Evolutionary conservation across 2,888 invertebrate species (phyloP).

Genomic region (Drosophila austrosaltans): DNA sequence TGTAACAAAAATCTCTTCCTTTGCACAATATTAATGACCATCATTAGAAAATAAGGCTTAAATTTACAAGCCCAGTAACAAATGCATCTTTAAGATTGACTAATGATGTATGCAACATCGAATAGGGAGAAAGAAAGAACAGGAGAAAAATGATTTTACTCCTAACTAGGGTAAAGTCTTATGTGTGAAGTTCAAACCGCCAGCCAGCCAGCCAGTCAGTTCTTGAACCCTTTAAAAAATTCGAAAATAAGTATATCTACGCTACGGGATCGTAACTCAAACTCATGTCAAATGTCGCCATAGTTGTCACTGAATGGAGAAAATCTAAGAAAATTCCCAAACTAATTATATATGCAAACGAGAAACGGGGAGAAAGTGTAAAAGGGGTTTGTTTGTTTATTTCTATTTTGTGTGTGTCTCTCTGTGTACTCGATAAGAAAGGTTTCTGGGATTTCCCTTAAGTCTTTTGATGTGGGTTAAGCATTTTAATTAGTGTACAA

Average conservation of each 20-base stretch:
- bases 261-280: conserved; percentile 67
- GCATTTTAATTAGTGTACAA: conserved; percentile 75
- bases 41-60: conserved; percentile 60
- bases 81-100: conserved; percentile 75
- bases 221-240: not conserved
- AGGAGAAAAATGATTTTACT: conserved; percentile 3
- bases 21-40: conserved; percentile 58
- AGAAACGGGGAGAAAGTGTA: conserved; percentile 37
- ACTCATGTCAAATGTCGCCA: conserved; percentile 76
- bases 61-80: conserved; percentile 55
- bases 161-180: conserved; percentile 48
- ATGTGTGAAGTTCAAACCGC: conserved; percentile 75
- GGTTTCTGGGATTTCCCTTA: conserved; percentile 50
- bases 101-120: conserved; percentile 59
- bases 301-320: conserved; percentile 57
- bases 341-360: conserved; percentile 78
- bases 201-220: conserved; percentile 48
- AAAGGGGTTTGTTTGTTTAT: conserved; percentile 40
- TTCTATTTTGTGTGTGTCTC: conserved; percentile 46
- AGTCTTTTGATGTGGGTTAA: conserved; percentile 73
- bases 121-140: conserved; percentile 26
- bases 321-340: conserved; percentile 52
- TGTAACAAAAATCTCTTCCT: not conserved
- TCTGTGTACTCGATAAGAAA: conserved; percentile 43
- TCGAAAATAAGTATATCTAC: not conserved